phyloP scores from a whole-genome alignment of 2,888 invertebrate genomes.

The Apeira syringaria region DNA sequence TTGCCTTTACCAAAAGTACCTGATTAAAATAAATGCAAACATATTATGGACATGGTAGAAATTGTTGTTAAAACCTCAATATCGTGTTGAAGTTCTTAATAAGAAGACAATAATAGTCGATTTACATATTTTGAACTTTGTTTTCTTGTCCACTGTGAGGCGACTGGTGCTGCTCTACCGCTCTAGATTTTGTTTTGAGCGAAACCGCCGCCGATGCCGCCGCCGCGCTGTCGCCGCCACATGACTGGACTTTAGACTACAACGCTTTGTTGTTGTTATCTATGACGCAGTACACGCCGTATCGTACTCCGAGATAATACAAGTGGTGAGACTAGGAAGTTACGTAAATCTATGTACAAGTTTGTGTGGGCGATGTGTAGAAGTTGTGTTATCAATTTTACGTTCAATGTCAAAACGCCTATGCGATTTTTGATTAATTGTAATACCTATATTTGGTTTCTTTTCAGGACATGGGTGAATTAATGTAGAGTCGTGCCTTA shows the following conservation, averaged over 20 bases:
- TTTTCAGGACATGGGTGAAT: too few relatives aligned
- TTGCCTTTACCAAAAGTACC: too few relatives aligned
- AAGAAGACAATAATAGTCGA: too few relatives aligned
- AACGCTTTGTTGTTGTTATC: constrained; percentile 20
- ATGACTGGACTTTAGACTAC: constrained; percentile 16
- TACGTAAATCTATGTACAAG: constrained; percentile 6
- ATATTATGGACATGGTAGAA: too few relatives aligned
- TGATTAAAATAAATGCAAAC: too few relatives aligned
- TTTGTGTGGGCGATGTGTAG: neutral
- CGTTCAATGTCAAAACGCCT: constrained; percentile 2
- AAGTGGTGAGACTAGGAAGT: constrained; percentile 12
- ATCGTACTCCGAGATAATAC: constrained; percentile 11
- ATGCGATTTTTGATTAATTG: neutral
- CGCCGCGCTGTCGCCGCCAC: neutral
- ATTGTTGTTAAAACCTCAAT: too few relatives aligned
- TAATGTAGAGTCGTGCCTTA: too few relatives aligned
- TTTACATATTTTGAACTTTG: too few relatives aligned
- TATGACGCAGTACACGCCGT: constrained; percentile 21
- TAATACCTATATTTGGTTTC: too few relatives aligned
- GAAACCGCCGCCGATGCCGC: neutral
- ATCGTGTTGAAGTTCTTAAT: too few relatives aligned
- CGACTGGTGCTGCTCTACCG: neutral
- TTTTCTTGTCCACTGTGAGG: too few relatives aligned
- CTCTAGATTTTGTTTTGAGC: constrained; percentile 1
- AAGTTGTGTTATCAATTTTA: constrained; percentile 2